These are phyloP conservation scores for Holcopasites calliopsidis DNA, from an alignment of 1,140 invertebrate genomes.

Conservation along the genomic window DNA sequence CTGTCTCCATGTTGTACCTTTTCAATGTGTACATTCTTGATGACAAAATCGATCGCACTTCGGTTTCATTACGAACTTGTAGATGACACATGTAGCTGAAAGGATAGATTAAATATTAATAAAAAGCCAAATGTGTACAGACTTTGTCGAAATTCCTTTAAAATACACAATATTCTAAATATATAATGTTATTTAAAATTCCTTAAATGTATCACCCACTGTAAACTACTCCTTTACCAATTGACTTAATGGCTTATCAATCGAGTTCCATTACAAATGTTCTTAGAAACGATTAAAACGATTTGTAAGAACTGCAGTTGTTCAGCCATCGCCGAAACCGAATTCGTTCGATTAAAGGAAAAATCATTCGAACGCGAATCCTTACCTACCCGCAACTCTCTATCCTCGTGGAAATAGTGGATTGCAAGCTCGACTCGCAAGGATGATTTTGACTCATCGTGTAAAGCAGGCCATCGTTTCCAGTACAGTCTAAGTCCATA, in stretches of 20 bases:
- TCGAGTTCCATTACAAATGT: no score
- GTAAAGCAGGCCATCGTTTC: conserved; percentile 73
- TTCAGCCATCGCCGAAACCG: no score
- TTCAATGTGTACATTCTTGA: conserved; percentile 81
- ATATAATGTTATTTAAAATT: no score
- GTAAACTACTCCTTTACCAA: no score
- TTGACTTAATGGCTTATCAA: no score
- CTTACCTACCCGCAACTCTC: conserved; percentile 74
- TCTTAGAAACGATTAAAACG: no score
- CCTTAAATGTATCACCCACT: no score
- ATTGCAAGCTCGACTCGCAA: conserved; percentile 74
- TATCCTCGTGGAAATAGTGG: conserved; percentile 63
- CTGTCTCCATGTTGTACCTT: conserved; percentile 75
- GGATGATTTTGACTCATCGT: conserved; percentile 80
- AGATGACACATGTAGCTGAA: conserved; percentile 82
- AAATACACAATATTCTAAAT: no score
- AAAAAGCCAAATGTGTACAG: background rate
- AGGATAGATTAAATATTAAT: conserved; percentile 33
- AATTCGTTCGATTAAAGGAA: no score
- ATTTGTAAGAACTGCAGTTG: no score
- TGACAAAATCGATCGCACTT: conserved; percentile 77
- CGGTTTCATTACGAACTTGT: conserved; percentile 74
- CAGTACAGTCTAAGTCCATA: conserved; percentile 80
- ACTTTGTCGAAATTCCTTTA: no score
- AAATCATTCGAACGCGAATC: background rate